Conservation (phyloP, 1,140 invertebrate species). For the Leptoteleia sp. region DNA sequence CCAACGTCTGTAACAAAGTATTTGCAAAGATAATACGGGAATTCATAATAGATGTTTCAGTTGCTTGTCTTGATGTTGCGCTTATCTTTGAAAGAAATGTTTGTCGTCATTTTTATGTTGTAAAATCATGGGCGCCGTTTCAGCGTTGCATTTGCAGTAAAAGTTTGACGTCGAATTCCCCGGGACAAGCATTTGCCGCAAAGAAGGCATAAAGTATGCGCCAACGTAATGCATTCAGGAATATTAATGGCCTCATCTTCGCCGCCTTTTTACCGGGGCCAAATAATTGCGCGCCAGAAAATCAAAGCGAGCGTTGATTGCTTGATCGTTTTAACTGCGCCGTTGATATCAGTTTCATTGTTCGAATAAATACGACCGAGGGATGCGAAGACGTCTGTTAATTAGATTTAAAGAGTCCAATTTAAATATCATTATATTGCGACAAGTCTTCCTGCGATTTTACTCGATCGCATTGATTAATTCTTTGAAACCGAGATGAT, state of each 20-base stretch:
- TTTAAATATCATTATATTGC: constrained; percentile 13
- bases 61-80: constrained; percentile 17
- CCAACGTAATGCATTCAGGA: constrained; percentile 25
- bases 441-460: neutral
- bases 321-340: constrained; percentile 38
- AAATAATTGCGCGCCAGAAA: constrained; percentile 45
- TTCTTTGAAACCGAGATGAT: neutral
- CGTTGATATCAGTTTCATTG: constrained; percentile 32
- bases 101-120: constrained; percentile 21
- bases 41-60: constrained; percentile 21
- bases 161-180: constrained; percentile 30
- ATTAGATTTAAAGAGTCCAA: constrained; percentile 14
- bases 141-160: constrained; percentile 33
- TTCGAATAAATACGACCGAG: constrained; percentile 11
- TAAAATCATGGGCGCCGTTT: constrained; percentile 11
- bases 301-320: constrained; percentile 36
- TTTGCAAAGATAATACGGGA: constrained; percentile 21
- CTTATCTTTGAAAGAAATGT: constrained; percentile 33
- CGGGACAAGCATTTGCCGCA: constrained; percentile 31
- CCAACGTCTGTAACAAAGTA: constrained; percentile 8
- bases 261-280: constrained; percentile 21
- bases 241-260: constrained; percentile 49
- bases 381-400: constrained; percentile 2
- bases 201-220: constrained; percentile 33
- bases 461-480: neutral